Evolutionary conservation across 2,113 vertebrate species (phyloP).

Genomic region (Xenopus borealis): DNA sequence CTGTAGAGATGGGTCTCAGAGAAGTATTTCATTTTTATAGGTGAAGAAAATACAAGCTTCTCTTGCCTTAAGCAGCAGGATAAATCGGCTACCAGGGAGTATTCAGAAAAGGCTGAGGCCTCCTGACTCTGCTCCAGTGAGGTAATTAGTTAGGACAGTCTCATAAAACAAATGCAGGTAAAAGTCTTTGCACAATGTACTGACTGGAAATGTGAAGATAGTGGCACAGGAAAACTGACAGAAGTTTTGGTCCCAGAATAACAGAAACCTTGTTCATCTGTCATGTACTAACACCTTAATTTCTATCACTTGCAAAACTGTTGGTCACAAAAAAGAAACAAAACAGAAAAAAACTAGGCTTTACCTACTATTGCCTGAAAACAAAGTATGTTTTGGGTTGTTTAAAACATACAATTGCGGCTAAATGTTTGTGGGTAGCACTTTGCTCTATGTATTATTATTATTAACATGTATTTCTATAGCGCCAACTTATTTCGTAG

Average conservation of each 20-base stretch:
- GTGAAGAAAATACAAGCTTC: conserved; percentile 40
- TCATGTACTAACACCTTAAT: conserved; percentile 4
- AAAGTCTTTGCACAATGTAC: conserved; percentile 26
- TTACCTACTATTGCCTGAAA: no score
- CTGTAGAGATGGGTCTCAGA: conserved; percentile 15
- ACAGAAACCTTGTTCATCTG: conserved; percentile 7
- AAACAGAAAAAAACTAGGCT: no score
- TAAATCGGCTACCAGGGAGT: conserved; percentile 42
- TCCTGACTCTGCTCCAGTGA: conserved; percentile 39
- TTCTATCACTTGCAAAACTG: not conserved
- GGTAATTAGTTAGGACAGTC: conserved; percentile 42
- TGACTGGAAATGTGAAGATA: conserved; percentile 5
- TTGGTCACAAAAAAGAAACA: no score
- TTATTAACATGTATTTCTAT: no score
- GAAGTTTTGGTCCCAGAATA: conserved; percentile 23
- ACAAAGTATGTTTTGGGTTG: no score
- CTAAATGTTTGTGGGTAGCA: no score
- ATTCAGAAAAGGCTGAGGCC: conserved; percentile 30
- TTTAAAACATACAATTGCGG: no score
- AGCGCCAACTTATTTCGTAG: no score
- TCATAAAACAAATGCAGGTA: conserved; percentile 36
- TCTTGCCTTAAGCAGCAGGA: conserved; percentile 45
- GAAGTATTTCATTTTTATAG: conserved; percentile 46
- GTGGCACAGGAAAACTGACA: conserved; percentile 31
- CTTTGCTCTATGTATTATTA: no score